These are phyloP conservation scores for Tiaroga cobitis DNA, from an alignment of 2,797 vertebrate species.

Conservation along the genomic window DNA sequence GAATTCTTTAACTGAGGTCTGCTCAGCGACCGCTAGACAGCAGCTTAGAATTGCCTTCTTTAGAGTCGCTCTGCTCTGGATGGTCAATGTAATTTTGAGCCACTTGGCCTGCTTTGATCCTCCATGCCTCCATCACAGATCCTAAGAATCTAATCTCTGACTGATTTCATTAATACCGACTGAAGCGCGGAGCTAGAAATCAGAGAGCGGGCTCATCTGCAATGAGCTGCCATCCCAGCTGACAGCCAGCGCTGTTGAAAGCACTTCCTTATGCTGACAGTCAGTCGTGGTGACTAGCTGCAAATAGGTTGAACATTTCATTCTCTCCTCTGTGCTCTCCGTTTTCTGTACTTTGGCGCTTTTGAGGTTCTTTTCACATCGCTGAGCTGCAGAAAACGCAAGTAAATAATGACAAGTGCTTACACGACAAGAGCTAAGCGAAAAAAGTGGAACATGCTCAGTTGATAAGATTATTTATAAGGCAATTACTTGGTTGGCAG, in stretches of 20 bases:
- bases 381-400: slow-evolving; percentile 40
- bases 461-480: slow-evolving; percentile 53
- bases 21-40: slow-evolving; percentile 75
- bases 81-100: slow-evolving; percentile 82
- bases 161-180: slow-evolving; percentile 74
- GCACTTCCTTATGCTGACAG: slow-evolving; percentile 75
- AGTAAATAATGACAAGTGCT: slow-evolving; percentile 48
- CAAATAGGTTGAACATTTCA: slow-evolving; percentile 72
- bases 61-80: slow-evolving; percentile 77
- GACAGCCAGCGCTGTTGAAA: slow-evolving; percentile 78
- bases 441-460: slow-evolving; percentile 40
- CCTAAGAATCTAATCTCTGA: slow-evolving; percentile 70
- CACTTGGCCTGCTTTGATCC: slow-evolving; percentile 81
- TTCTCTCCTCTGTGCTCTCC: slow-evolving; percentile 37
- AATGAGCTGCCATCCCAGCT: slow-evolving; percentile 73
- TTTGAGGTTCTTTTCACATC: slow-evolving; percentile 37
- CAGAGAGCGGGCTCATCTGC: slow-evolving; percentile 70
- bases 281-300: slow-evolving; percentile 73
- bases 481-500: slow-evolving; percentile 44
- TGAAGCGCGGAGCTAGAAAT: slow-evolving; percentile 69
- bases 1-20: slow-evolving; percentile 73
- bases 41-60: slow-evolving; percentile 71
- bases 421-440: slow-evolving; percentile 42
- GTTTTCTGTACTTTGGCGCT: slow-evolving; percentile 37
- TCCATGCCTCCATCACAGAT: slow-evolving; percentile 74